phyloP scores from a whole-genome alignment of 1,140 invertebrate species.

The Aphis gossypii region DNA sequence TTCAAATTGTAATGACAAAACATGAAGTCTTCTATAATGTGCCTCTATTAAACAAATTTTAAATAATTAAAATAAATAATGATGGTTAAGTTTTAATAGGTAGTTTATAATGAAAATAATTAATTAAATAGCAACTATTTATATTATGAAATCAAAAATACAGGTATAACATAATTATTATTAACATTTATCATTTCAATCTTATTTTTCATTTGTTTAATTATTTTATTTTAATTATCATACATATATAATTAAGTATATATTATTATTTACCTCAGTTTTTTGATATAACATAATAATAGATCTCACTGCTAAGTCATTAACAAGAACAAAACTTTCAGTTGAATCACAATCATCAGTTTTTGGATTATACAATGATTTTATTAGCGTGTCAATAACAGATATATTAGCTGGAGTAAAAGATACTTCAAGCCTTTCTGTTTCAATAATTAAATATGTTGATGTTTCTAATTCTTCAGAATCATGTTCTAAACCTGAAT shows the following conservation, averaged over 20 bases:
- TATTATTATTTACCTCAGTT: slow-evolving; percentile 60
- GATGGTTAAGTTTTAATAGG: background rate
- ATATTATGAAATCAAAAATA: background rate
- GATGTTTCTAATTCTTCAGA: slow-evolving; percentile 67
- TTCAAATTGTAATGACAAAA: background rate
- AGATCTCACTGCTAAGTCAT: slow-evolving; percentile 61
- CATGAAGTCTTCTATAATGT: background rate
- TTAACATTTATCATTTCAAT: background rate
- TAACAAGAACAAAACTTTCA: slow-evolving; percentile 59
- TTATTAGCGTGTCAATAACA: slow-evolving; percentile 70
- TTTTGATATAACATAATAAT: slow-evolving; percentile 61
- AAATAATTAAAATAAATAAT: background rate
- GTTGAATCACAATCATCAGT: slow-evolving; percentile 51
- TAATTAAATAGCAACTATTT: background rate
- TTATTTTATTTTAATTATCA: background rate
- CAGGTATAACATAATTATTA: background rate
- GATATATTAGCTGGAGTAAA: slow-evolving; percentile 72
- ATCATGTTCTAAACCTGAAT: slow-evolving; percentile 67
- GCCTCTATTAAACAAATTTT: background rate
- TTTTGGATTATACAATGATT: slow-evolving; percentile 64
- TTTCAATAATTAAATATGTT: slow-evolving; percentile 74
- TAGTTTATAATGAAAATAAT: background rate
- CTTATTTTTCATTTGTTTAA: background rate
- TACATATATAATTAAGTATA: background rate
- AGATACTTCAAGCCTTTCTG: slow-evolving; percentile 75